Evolutionary conservation across 2,888 invertebrate genomes (phyloP).

Genomic region (Hoplodrina blanda): DNA sequence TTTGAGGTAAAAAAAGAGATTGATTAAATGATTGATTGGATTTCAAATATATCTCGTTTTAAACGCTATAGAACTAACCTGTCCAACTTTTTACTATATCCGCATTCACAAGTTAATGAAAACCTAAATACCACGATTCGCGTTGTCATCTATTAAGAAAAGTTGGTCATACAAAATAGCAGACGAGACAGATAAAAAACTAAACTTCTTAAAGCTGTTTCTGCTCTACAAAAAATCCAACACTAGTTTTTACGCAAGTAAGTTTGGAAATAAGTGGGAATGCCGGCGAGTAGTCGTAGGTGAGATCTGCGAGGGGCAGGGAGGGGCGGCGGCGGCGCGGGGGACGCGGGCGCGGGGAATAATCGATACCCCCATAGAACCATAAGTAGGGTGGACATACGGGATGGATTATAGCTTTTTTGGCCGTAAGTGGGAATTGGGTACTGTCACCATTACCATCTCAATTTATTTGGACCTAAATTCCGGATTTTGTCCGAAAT

Average conservation of each 20-base stretch:
- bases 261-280: constrained; percentile 67
- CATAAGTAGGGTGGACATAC: constrained; percentile 86
- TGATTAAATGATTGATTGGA: not conserved
- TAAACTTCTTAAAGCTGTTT: constrained; percentile 30
- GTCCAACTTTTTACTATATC: constrained; percentile 11
- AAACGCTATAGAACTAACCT: constrained; percentile 1
- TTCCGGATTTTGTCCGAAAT: not conserved
- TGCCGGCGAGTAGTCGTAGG: constrained; percentile 64
- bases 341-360: constrained; percentile 69
- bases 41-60: not conserved
- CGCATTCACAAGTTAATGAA: constrained; percentile 38
- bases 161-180: constrained; percentile 39
- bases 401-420: constrained; percentile 77
- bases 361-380: constrained; percentile 88
- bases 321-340: constrained; percentile 39
- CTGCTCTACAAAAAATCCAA: constrained; percentile 49
- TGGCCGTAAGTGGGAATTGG: constrained; percentile 73
- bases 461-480: constrained; percentile 11
- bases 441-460: constrained; percentile 20
- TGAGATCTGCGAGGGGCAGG: constrained; percentile 68
- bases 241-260: constrained; percentile 60
- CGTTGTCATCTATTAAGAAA: constrained; percentile 36
- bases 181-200: constrained; percentile 36
- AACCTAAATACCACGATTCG: constrained; percentile 35
- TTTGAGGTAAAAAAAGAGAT: not conserved